A percentile compares a stretch with the other conserved stretches of the same genome.
These are phyloP conservation scores for Heliconius nattereri DNA, from an alignment of 1,140 invertebrate species.

Conservation along the genomic window DNA sequence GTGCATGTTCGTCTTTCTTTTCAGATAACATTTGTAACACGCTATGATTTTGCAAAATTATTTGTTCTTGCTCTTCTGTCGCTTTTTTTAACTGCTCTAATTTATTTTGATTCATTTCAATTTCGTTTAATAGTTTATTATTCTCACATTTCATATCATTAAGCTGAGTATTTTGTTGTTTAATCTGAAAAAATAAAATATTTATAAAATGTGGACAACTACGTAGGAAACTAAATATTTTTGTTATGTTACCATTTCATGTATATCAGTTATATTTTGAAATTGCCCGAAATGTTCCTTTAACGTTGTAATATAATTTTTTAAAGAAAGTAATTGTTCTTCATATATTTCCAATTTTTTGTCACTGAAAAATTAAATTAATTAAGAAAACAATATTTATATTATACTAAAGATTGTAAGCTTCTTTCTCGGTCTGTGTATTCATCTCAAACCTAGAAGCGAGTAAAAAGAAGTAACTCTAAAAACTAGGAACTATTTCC, in stretches of 20 bases:
- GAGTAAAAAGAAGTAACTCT: no score
- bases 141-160: conserved; percentile 51
- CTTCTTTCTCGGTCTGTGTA: no score
- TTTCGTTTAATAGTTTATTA: conserved; percentile 48
- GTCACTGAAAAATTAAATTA: conserved; percentile 44
- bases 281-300: conserved; percentile 62
- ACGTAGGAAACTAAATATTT: neutral
- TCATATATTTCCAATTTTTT: conserved; percentile 61
- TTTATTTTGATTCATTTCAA: conserved; percentile 57
- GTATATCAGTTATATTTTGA: conserved; percentile 55
- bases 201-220: neutral
- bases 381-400: neutral
- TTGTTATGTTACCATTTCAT: conserved; percentile 52
- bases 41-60: conserved; percentile 54
- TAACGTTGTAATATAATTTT: conserved; percentile 55
- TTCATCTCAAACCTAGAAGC: no score
- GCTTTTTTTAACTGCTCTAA: conserved; percentile 47
- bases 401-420: neutral
- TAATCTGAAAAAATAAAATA: conserved; percentile 27
- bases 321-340: conserved; percentile 56
- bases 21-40: conserved; percentile 58
- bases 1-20: conserved; percentile 64
- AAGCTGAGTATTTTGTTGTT: conserved; percentile 52
- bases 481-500: no score
- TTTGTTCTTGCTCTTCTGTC: conserved; percentile 47